Conservation (phyloP, 2,113 vertebrate genomes). For the Caranx melampygus region DNA sequence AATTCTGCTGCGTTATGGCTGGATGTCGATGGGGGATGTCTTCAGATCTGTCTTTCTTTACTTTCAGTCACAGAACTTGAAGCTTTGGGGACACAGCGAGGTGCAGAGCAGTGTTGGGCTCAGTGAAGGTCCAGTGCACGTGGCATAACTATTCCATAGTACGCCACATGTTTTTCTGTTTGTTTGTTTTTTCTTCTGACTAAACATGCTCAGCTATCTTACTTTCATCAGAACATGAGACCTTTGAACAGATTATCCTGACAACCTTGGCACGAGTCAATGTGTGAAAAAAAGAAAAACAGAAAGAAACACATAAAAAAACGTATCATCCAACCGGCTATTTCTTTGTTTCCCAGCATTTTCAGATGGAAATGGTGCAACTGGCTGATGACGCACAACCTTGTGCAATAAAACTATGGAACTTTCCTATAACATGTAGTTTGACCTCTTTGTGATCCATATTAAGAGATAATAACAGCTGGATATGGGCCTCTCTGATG, state of each 20-base stretch:
- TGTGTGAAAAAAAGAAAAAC: neutral
- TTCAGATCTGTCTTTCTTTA: constrained; percentile 2
- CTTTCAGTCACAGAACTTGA: neutral
- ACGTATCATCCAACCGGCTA: neutral
- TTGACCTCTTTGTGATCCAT: neutral
- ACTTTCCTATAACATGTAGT: neutral
- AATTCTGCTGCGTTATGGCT: neutral
- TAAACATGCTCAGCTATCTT: neutral
- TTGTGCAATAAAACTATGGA: neutral
- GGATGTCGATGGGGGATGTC: neutral
- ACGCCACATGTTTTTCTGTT: too few relatives aligned
- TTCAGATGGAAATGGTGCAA: neutral
- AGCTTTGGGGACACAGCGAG: neutral
- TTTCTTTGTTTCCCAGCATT: neutral
- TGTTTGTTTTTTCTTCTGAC: too few relatives aligned
- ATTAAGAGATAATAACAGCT: neutral
- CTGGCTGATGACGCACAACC: too few relatives aligned
- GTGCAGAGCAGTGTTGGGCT: constrained; percentile 2
- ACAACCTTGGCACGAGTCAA: neutral
- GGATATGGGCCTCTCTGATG: neutral
- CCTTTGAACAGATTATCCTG: neutral
- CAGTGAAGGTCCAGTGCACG: neutral
- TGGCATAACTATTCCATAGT: neutral
- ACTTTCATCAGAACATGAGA: neutral
- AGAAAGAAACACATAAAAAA: neutral